phyloP scores from a whole-genome alignment of 2,113 vertebrate genomes.

The Trochalopteron elliotii region DNA sequence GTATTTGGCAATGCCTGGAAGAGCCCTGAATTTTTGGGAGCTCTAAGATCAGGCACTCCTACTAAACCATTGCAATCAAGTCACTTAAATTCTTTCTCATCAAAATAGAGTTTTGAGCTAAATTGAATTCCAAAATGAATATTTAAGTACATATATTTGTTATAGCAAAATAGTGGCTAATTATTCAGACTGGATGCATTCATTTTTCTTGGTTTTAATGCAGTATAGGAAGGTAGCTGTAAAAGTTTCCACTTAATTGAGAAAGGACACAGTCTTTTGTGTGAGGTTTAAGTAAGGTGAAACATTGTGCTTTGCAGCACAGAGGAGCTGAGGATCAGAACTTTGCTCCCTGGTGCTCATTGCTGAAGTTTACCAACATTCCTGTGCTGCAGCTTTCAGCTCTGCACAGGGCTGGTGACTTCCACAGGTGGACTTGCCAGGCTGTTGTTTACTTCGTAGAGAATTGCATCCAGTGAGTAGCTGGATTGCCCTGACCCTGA shows the following conservation, averaged over 20 bases:
- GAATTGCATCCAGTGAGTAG: background rate
- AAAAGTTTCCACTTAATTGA: background rate
- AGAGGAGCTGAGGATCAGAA: background rate
- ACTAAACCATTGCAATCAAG: background rate
- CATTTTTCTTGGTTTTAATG: background rate
- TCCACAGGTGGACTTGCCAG: background rate
- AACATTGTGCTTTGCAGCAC: background rate
- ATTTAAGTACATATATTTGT: background rate
- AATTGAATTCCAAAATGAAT: background rate
- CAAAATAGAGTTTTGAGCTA: background rate
- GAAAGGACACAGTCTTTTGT: fast-evolving
- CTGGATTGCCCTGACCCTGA: background rate
- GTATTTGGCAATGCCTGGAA: background rate
- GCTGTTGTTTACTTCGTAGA: background rate
- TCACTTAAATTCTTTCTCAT: background rate
- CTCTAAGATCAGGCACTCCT: background rate
- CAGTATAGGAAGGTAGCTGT: background rate
- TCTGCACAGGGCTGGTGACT: background rate
- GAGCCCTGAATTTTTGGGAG: background rate
- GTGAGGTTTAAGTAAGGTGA: background rate
- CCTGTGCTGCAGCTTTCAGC: background rate
- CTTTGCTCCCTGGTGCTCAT: background rate
- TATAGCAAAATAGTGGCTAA: background rate
- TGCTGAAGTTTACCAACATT: background rate
- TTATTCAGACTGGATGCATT: background rate